Evolutionary conservation across 2,113 vertebrate genomes (phyloP).

Genomic region (Varanus komodoensis): DNA sequence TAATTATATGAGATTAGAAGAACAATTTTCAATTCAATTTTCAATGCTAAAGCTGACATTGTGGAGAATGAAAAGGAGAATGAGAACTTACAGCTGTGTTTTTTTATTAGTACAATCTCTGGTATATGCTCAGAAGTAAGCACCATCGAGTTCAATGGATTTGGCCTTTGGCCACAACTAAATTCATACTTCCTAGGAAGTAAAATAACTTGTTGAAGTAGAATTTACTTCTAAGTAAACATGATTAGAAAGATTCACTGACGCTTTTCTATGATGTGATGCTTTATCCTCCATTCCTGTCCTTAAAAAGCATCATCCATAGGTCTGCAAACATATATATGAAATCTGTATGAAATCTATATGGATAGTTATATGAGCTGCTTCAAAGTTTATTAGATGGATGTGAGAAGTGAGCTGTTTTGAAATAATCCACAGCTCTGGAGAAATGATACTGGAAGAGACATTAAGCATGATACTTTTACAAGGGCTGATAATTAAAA

Average conservation of each 20-base stretch:
- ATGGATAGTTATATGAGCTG: not conserved
- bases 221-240: not conserved
- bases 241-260: not conserved
- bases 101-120: not conserved
- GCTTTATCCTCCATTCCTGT: not conserved
- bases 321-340: not conserved
- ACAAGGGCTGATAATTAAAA: conserved; percentile 9
- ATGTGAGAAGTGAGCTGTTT: conserved; percentile 27
- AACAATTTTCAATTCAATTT: not conserved
- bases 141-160: not conserved
- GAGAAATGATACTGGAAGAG: not conserved
- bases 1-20: not conserved
- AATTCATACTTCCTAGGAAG: not conserved
- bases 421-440: not conserved
- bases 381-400: conserved; percentile 28
- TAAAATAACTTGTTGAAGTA: no score
- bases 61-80: not conserved
- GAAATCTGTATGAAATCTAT: conserved; percentile 4
- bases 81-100: not conserved
- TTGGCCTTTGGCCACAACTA: not conserved
- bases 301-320: not conserved
- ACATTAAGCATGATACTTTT: not conserved
- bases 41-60: not conserved
- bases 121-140: not conserved
- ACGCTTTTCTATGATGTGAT: not conserved